Evolutionary conservation across 1,140 invertebrate species (phyloP).

Genomic region (Drosophila auraria): DNA sequence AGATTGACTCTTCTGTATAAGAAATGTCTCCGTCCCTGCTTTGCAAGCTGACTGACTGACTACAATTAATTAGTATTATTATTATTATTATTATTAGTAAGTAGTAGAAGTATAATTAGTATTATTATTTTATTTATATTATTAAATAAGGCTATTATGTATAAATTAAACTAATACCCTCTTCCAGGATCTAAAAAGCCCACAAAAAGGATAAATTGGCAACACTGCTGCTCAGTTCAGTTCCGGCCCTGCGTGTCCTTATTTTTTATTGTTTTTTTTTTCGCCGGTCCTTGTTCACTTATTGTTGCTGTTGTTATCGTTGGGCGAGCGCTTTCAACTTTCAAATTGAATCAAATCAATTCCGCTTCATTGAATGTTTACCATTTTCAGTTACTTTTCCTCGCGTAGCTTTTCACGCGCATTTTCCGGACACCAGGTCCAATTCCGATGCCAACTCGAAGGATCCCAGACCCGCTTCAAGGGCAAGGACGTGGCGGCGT

Average conservation of each 20-base stretch:
- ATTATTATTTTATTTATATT: no score
- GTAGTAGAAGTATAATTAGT: no score
- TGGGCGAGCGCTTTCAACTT: conserved; percentile 55
- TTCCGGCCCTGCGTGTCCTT: background rate
- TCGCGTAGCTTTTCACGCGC: conserved; percentile 28
- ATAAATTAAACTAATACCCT: background rate
- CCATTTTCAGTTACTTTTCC: conserved; percentile 54
- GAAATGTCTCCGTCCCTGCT: no score
- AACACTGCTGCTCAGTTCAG: background rate
- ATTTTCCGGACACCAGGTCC: conserved; percentile 27
- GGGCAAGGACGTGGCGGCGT: conserved; percentile 41
- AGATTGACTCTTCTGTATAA: no score
- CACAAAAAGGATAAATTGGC: background rate
- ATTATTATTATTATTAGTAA: no score
- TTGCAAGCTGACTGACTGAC: no score
- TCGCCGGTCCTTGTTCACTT: background rate
- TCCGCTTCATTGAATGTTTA: conserved; percentile 78
- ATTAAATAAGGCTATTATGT: no score
- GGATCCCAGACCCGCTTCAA: conserved; percentile 3
- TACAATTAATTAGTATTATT: no score
- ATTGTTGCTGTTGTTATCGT: conserved; percentile 26
- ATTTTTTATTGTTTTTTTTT: conserved; percentile 11
- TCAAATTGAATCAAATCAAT: conserved; percentile 79
- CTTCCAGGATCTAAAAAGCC: background rate
- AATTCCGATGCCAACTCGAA: conserved; percentile 5